These are phyloP conservation scores for Dicrostonyx torquatus DNA, from an alignment of 2,797 vertebrate genomes.

Conservation along the genomic window DNA sequence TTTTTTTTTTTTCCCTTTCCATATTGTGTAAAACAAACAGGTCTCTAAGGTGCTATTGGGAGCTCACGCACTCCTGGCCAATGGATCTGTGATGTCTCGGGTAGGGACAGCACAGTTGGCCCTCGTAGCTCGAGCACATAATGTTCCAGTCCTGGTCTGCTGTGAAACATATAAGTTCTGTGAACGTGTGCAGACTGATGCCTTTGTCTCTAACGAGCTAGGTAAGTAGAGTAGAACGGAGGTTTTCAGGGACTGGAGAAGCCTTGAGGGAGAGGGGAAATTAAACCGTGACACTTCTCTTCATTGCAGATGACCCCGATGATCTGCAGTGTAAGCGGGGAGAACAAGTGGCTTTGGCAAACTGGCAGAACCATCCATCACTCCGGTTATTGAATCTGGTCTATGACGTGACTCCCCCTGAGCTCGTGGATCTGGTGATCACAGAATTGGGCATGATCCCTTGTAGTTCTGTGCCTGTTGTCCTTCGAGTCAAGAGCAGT, in stretches of 20 bases:
- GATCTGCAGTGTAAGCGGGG: constrained; percentile 92
- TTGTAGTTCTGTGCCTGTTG: constrained; percentile 98
- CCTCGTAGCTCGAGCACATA: constrained; percentile 95
- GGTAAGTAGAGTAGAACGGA: constrained; percentile 86
- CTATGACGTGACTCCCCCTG: constrained; percentile 97
- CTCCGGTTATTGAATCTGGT: constrained; percentile 96
- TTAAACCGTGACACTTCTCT: not conserved
- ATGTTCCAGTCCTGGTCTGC: constrained; percentile 97
- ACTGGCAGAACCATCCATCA: constrained; percentile 91
- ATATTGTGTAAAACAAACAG: constrained; percentile 82
- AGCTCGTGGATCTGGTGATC: constrained; percentile 98
- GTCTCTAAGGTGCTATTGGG: constrained; percentile 98
- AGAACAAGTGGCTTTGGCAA: constrained; percentile 88
- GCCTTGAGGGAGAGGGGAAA: not conserved
- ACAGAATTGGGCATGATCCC: constrained; percentile 99
- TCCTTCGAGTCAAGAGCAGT: constrained; percentile 96
- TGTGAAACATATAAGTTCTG: constrained; percentile 99
- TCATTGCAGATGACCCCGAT: constrained; percentile 92
- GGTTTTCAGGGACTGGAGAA: not conserved
- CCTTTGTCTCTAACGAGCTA: constrained; percentile 98
- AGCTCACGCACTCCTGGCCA: constrained; percentile 96
- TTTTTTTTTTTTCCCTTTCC: not conserved
- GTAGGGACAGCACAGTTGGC: constrained; percentile 98
- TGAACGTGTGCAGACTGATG: constrained; percentile 97
- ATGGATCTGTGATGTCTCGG: constrained; percentile 98